Evolutionary conservation across 1,140 invertebrate species (phyloP).

Genomic region (Drosophila navojoa): DNA sequence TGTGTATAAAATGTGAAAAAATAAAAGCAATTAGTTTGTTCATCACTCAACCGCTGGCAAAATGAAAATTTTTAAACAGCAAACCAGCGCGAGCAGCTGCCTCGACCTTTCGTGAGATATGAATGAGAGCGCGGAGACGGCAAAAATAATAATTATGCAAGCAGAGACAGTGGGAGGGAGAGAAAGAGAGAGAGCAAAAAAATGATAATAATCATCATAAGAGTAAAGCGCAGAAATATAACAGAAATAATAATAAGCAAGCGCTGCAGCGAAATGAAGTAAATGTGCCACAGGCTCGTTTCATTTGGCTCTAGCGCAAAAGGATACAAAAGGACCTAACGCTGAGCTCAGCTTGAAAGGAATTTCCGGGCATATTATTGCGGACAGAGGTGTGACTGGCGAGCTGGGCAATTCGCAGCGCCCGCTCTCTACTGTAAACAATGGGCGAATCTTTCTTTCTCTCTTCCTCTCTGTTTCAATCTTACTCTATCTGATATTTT

Average conservation of each 20-base stretch:
- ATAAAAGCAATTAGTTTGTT: constrained; percentile 84
- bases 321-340: constrained; percentile 6
- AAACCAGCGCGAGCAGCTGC: constrained; percentile 10
- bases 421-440: neutral
- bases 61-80: constrained; percentile 70
- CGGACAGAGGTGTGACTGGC: constrained; percentile 14
- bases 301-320: constrained; percentile 12
- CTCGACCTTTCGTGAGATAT: constrained; percentile 25
- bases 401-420: neutral
- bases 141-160: constrained; percentile 75
- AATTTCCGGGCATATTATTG: constrained; percentile 1
- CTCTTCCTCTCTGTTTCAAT: no score
- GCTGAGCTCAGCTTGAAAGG: neutral
- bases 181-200: neutral
- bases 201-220: neutral
- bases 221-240: constrained; percentile 3
- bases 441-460: neutral
- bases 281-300: constrained; percentile 53
- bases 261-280: constrained; percentile 47
- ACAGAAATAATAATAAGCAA: constrained; percentile 41
- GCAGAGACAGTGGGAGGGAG: constrained; percentile 42
- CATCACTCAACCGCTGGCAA: constrained; percentile 81
- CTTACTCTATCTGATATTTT: no score
- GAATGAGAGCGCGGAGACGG: constrained; percentile 56
- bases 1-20: constrained; percentile 38